A percentile compares a stretch with the other conserved stretches of the same genome.
phyloP scores from a whole-genome alignment of 1,140 invertebrate species.

The Caerostris extrusa region DNA sequence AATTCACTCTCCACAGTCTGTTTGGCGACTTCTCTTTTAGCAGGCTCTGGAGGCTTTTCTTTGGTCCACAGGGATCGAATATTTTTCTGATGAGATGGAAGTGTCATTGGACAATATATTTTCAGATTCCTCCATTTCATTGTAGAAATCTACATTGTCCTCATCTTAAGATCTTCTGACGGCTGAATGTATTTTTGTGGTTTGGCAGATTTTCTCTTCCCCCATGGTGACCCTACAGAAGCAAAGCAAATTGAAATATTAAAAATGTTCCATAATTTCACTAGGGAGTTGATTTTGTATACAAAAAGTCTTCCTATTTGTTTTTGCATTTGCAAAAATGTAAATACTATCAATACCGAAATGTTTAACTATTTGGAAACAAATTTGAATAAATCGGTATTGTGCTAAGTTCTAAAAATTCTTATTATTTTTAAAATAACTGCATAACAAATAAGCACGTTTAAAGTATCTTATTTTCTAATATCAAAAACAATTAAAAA shows the following conservation, averaged over 20 bases:
- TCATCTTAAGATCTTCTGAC: slow-evolving; percentile 75
- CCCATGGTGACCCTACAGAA: slow-evolving; percentile 64
- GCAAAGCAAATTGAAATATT: not conserved
- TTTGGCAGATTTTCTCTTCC: slow-evolving; percentile 75
- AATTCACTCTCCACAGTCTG: slow-evolving; percentile 55
- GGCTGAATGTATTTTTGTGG: slow-evolving; percentile 73
- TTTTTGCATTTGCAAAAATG: no score
- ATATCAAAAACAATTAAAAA: no score
- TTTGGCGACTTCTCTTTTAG: slow-evolving; percentile 48
- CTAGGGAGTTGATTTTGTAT: no score
- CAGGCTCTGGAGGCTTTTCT: slow-evolving; percentile 28
- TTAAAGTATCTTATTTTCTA: no score
- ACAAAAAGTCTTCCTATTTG: no score
- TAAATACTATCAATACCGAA: no score
- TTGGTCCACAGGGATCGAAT: slow-evolving; percentile 51
- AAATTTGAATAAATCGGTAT: not conserved
- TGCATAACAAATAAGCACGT: no score
- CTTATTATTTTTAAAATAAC: no score
- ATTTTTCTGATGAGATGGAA: slow-evolving; percentile 50
- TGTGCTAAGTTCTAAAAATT: no score
- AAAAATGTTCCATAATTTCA: not conserved
- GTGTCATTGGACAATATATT: slow-evolving; percentile 36
- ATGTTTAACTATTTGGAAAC: no score
- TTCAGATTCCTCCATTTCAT: slow-evolving; percentile 60
- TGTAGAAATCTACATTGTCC: slow-evolving; percentile 66